These are phyloP conservation scores for Phasia obesa DNA, from an alignment of 2,888 invertebrate species.

Conservation along the genomic window DNA sequence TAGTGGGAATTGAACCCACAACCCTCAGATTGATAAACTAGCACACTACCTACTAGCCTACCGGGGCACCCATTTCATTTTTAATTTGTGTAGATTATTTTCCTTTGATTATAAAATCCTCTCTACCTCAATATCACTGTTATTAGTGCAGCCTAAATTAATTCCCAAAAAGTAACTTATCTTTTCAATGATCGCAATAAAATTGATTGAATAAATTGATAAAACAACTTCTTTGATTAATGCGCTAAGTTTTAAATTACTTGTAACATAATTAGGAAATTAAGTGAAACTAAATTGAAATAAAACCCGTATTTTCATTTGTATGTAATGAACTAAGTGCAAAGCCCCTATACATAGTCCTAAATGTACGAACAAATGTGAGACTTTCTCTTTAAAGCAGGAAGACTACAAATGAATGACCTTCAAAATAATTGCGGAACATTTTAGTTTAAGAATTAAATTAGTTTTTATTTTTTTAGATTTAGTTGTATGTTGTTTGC, in stretches of 20 bases:
- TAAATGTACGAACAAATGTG: background rate
- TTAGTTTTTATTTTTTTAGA: background rate
- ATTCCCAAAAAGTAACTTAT: no score
- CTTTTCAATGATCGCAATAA: no score
- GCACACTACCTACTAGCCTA: no score
- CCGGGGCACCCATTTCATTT: no score
- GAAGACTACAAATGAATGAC: slow-evolving; percentile 32
- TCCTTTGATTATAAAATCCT: no score
- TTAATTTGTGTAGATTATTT: no score
- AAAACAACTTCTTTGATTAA: background rate
- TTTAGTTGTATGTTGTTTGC: background rate
- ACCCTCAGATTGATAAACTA: no score
- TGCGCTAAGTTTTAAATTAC: background rate
- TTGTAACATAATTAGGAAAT: background rate
- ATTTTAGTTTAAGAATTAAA: slow-evolving; percentile 6
- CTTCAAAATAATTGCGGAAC: slow-evolving; percentile 36
- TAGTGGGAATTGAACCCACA: no score
- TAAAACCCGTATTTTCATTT: slow-evolving; percentile 11
- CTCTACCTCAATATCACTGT: no score
- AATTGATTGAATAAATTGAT: no score
- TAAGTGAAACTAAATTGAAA: background rate
- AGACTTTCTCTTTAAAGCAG: slow-evolving; percentile 29
- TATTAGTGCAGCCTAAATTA: no score
- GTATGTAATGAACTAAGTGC: background rate
- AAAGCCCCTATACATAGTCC: background rate